Conservation (phyloP, 1,140 invertebrate genomes). For the Belonocnema kinseyi region DNA sequence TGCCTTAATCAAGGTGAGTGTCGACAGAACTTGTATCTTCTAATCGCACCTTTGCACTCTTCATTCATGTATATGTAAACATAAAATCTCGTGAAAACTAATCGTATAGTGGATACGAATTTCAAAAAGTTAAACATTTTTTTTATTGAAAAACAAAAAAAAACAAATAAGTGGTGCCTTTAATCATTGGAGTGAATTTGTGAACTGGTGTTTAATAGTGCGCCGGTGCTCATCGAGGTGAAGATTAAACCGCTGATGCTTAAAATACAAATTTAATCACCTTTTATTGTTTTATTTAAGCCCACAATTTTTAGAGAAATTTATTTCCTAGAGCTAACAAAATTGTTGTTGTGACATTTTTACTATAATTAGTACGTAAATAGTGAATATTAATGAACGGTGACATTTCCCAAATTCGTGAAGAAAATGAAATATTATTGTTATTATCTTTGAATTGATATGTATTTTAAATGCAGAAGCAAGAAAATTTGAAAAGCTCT, state of each 20-base stretch:
- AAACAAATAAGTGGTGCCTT: constrained; percentile 20
- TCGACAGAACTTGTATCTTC: constrained; percentile 21
- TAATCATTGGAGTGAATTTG: neutral
- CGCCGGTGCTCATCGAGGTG: neutral
- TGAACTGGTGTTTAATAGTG: constrained; percentile 12
- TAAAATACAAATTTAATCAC: too few relatives aligned
- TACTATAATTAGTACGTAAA: too few relatives aligned
- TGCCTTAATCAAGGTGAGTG: constrained; percentile 68
- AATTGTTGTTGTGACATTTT: too few relatives aligned
- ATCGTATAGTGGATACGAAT: neutral
- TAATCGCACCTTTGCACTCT: neutral
- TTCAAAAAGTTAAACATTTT: constrained; percentile 2
- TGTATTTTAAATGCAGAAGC: too few relatives aligned
- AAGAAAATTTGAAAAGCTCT: too few relatives aligned
- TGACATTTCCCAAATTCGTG: too few relatives aligned
- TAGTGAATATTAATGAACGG: too few relatives aligned
- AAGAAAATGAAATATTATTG: too few relatives aligned
- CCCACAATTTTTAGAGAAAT: too few relatives aligned
- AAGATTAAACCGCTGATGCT: neutral
- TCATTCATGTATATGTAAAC: neutral
- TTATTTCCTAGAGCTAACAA: too few relatives aligned
- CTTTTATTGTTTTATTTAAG: too few relatives aligned
- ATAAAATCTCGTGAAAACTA: neutral
- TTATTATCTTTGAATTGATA: too few relatives aligned
- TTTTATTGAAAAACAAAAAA: constrained; percentile 2